Evolutionary conservation across 2,888 invertebrate genomes (phyloP).

Genomic region (Mechanitis mazaeus): DNA sequence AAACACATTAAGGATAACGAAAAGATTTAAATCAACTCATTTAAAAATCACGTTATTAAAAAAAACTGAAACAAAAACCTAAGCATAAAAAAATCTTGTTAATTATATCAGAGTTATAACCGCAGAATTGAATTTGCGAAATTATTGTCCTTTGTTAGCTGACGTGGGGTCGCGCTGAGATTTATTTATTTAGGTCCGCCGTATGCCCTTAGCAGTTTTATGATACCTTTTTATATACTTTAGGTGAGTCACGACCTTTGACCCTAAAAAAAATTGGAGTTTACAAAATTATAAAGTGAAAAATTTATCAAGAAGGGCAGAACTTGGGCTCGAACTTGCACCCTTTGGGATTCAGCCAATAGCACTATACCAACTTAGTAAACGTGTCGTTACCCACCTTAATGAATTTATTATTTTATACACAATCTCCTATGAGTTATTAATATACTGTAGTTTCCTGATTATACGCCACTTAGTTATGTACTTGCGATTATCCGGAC

Average conservation of each 20-base stretch:
- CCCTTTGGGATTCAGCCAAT: too few species aligned
- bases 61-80: background rate
- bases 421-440: too few species aligned
- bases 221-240: slow-evolving; percentile 9
- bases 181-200: slow-evolving; percentile 36
- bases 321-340: too few species aligned
- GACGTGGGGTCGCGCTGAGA: slow-evolving; percentile 30
- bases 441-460: too few species aligned
- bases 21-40: background rate
- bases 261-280: background rate
- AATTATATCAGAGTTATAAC: slow-evolving; percentile 17
- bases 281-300: background rate
- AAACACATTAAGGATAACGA: too few species aligned
- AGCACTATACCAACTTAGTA: too few species aligned
- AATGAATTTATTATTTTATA: too few species aligned
- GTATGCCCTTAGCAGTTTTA: slow-evolving; percentile 29
- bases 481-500: too few species aligned
- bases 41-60: background rate
- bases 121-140: slow-evolving; percentile 24
- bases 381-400: too few species aligned
- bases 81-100: slow-evolving; percentile 7
- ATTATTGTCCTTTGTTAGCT: slow-evolving; percentile 34
- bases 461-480: too few species aligned
- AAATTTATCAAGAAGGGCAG: too few species aligned
- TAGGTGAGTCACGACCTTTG: background rate